Base-by-base conservation (phyloP, 2,888 invertebrate species). In the Heteromurus nitidus region DNA sequence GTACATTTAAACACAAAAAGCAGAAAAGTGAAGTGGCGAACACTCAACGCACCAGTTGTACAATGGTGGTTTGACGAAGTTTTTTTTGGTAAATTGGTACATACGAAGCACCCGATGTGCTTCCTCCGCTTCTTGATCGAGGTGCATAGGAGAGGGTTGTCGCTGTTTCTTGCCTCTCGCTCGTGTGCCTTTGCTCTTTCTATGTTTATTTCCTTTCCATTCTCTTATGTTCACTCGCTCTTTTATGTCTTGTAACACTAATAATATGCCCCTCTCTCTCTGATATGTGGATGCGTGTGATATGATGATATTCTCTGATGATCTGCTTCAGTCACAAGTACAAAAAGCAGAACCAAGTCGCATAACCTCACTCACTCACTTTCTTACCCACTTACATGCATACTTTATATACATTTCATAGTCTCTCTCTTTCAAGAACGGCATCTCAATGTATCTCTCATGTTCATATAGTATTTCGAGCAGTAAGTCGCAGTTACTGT, bases 71-170 rank as follows among this genome's bases (percentile, higher is more conserved):
- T 69, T 70, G 58, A 70, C 58, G 58, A 58, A 70, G 70, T 58
- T 53, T 22, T 42, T 42, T 50, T 58, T 55, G 70, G 36, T 70
- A 58, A 55, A 70, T 70, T 70, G 58, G 58, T 70, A 58, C 70
- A 42, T 55, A 69, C 53, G 55, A 70, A 44, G 70, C 70, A 58
- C 70, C 58, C 58, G 58, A 55, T 36, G 31, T 55, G 58, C 58
- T 70, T 70, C 70, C 58, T 70, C 58, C 58, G 30, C 70, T 55
- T 26, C 31, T 70, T 36, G 68, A 68, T 69, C 31, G 58, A 70
- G 50, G 70, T 58, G 70, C 70, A 70, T 70, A 62, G 50, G 2
- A 31, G 58, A 70, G 70, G 58, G 58, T 24, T 50, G 70, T 70
- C 70, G 70, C 70, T 24, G 62, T 62, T 55, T 62, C 62, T 62